A percentile compares a stretch with the other conserved stretches of the same genome.
Evolutionary conservation across 2,113 vertebrate species (phyloP).

Genomic region (Rhinichthys klamathensis): DNA sequence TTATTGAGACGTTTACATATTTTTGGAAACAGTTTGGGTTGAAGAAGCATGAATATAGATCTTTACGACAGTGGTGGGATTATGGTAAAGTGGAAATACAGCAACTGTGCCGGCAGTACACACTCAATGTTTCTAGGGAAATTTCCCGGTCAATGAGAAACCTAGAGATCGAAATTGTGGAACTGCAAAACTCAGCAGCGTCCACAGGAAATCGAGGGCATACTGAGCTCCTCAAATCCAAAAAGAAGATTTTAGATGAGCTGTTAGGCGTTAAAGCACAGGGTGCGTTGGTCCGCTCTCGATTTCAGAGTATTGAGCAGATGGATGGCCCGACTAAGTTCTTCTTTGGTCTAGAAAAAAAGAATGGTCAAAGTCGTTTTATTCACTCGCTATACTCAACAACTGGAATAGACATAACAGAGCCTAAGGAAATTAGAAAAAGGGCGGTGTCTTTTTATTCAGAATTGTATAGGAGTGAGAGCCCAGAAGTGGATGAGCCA

Average conservation of each 20-base stretch:
- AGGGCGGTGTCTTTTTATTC: not conserved
- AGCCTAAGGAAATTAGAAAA: not conserved
- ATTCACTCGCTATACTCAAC: not conserved
- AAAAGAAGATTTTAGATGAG: too few species aligned
- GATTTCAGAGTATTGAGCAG: not conserved
- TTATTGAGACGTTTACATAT: not conserved
- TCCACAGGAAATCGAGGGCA: not conserved
- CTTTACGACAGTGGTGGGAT: too few species aligned
- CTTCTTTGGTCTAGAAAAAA: not conserved
- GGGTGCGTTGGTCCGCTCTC: too few species aligned
- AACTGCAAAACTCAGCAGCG: not conserved
- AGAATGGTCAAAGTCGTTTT: not conserved
- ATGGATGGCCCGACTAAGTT: not conserved
- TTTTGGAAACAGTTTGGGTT: not conserved
- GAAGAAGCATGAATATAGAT: too few species aligned
- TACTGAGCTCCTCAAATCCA: too few species aligned
- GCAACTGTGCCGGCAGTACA: too few species aligned
- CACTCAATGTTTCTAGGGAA: too few species aligned
- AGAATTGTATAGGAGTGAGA: too few species aligned
- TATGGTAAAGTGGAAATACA: too few species aligned
- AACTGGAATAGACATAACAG: not conserved
- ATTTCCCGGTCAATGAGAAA: too few species aligned
- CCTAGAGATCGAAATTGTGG: not conserved
- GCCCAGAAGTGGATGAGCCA: too few species aligned
- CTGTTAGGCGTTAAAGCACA: too few species aligned